A percentile compares a stretch with the other conserved stretches of the same genome.
phyloP scores from a whole-genome alignment of 2,797 vertebrate genomes.

The Schizopygopsis pylzovi region DNA sequence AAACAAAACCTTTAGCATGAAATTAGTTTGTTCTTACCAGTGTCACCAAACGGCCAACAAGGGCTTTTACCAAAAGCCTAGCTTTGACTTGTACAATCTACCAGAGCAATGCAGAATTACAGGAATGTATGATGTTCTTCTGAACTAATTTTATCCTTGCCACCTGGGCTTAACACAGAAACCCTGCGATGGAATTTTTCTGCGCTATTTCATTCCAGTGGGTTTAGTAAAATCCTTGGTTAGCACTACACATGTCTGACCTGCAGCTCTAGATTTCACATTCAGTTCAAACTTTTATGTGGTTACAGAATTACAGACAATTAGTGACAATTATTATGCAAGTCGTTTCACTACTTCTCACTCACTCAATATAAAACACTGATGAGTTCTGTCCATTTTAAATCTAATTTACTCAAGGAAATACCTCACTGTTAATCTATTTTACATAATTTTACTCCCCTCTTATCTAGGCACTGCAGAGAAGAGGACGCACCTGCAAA shows the following conservation, averaged over 20 bases:
- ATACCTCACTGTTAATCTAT: conserved; percentile 54
- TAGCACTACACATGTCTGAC: neutral
- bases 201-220: neutral
- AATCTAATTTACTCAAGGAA: too few species aligned
- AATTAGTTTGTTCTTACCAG: neutral
- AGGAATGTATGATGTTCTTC: conserved; percentile 43
- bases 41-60: conserved; percentile 18
- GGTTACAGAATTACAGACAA: neutral
- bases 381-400: conserved; percentile 15
- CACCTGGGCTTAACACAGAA: conserved; percentile 42
- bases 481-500: conserved; percentile 77
- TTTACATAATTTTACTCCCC: too few species aligned
- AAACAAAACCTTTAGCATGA: conserved; percentile 4
- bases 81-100: conserved; percentile 22
- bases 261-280: neutral
- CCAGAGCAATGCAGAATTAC: conserved; percentile 39
- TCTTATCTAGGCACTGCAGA: conserved; percentile 54
- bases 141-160: conserved; percentile 43
- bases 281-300: neutral
- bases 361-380: conserved; percentile 27
- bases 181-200: neutral
- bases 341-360: conserved; percentile 19
- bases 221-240: conserved; percentile 5
- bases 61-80: conserved; percentile 34
- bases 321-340: too few species aligned